Conservation (phyloP, 2,888 invertebrate genomes). For the Orthonychiurus folsomi region DNA sequence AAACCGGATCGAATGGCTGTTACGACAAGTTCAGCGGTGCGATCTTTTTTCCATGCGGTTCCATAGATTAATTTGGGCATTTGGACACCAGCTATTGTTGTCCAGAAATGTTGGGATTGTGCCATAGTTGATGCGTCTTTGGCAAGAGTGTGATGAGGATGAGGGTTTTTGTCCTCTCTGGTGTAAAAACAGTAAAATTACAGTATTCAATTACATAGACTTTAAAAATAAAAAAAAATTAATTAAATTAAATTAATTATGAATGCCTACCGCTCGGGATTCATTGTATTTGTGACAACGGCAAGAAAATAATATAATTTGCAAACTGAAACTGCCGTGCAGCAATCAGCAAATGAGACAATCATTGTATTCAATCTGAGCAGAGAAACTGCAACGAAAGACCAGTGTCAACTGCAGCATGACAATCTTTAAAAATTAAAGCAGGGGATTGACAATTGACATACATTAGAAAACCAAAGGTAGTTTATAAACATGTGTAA, state of each 20-base stretch:
- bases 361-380: too few relatives aligned
- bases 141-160: too few relatives aligned
- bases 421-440: too few relatives aligned
- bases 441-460: too few relatives aligned
- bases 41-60: constrained; percentile 38
- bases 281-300: background rate
- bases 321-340: background rate
- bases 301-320: background rate
- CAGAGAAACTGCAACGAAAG: too few relatives aligned
- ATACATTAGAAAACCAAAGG: too few relatives aligned
- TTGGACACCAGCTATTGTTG: constrained; percentile 24
- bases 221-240: background rate
- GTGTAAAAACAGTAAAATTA: background rate
- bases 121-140: background rate
- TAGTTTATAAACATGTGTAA: too few relatives aligned
- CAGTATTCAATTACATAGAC: background rate
- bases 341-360: background rate
- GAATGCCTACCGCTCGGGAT: background rate
- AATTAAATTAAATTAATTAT: too few relatives aligned
- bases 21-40: constrained; percentile 30
- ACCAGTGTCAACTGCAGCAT: too few relatives aligned
- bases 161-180: too few relatives aligned
- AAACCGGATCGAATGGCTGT: constrained; percentile 31
- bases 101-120: constrained; percentile 22
- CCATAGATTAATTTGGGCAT: constrained; percentile 39